These are phyloP conservation scores for Podarcis siculus DNA, from an alignment of 2,797 vertebrate genomes.

Conservation along the genomic window DNA sequence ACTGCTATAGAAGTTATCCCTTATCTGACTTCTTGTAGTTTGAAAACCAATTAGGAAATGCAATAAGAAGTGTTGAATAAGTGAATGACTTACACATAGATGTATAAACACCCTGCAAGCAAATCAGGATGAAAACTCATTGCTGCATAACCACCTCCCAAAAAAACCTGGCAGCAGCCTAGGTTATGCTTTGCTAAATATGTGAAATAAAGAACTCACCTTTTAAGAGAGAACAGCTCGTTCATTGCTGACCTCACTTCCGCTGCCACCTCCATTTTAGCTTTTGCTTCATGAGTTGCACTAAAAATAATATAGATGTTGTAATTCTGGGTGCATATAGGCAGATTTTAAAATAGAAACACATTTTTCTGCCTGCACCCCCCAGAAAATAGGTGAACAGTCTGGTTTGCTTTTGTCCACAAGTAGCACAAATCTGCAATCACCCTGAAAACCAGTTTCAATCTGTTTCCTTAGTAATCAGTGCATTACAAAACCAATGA, in stretches of 20 bases:
- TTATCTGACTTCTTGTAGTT: neutral
- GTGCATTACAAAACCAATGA: neutral
- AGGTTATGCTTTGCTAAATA: neutral
- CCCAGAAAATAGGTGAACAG: neutral
- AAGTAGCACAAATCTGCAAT: neutral
- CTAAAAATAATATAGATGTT: constrained; percentile 52
- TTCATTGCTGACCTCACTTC: constrained; percentile 65
- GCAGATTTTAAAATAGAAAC: neutral
- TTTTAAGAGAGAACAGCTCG: constrained; percentile 68
- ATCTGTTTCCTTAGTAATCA: neutral
- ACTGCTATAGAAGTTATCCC: neutral
- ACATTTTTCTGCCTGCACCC: neutral
- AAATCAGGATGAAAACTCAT: too few relatives aligned
- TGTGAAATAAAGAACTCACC: constrained; percentile 53
- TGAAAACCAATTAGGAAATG: too few relatives aligned
- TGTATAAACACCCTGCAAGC: too few relatives aligned
- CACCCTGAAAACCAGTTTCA: neutral
- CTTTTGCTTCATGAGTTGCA: constrained; percentile 69
- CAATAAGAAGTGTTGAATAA: too few relatives aligned
- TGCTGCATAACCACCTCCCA: too few relatives aligned
- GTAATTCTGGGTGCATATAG: neutral
- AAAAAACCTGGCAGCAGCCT: too few relatives aligned
- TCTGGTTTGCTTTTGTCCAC: neutral
- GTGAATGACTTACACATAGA: too few relatives aligned
- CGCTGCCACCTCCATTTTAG: constrained; percentile 62